Base-by-base conservation (phyloP, 2,113 vertebrate genomes). In the Cyprinodon tularosa region DNA sequence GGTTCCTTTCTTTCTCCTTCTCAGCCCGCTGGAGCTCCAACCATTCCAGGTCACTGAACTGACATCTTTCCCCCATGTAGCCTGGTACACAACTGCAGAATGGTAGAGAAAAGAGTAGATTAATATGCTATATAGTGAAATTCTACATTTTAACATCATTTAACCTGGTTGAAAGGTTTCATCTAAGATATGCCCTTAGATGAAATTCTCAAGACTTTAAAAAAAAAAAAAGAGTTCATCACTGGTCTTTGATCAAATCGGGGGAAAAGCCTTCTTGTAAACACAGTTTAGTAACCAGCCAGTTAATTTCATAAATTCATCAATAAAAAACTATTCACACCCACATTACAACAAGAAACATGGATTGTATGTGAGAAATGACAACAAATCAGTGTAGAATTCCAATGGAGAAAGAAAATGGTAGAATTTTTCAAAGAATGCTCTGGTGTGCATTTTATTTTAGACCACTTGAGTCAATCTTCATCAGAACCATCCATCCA, bases 31-130 rank as follows among this genome's bases (percentile, higher is more conserved):
- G 96, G 76, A 96, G 92, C 3, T 97, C 96, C 97, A 96, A 96
- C 96, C 96, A 97, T 60, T 95, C 92, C 87, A 98, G 81, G 76
- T 98, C 96, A 2, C 92, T 95, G 94, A 96, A 95, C 91, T 98
- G 96, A 85, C 97, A 98, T 2, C 96, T 93, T 76, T 97, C 96
- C 0, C 97, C 97, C 0, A 96, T 80, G 8, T 92, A 99, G 50
- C 97, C 98, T 0, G 87, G 65, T 0, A 92, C 79, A 66, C 96
- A 98, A 73, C 97, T 98, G 80, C 17, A 81, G 62, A 69, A 76
- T 42, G 50, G 72, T 0, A 9, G 48, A 78, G 29, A 82, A 39
- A 66, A 50, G n/a, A 7, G 8, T 17, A 15, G 15, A 57, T 20
- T 57, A 29, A n/a, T 53, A 45, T 17, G n/a, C 20, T 7, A 12